Evolutionary conservation across 2,888 invertebrate species (phyloP), one percentile per base, ranked within the genome.

Genomic region (Nysson spinosus): DNA sequence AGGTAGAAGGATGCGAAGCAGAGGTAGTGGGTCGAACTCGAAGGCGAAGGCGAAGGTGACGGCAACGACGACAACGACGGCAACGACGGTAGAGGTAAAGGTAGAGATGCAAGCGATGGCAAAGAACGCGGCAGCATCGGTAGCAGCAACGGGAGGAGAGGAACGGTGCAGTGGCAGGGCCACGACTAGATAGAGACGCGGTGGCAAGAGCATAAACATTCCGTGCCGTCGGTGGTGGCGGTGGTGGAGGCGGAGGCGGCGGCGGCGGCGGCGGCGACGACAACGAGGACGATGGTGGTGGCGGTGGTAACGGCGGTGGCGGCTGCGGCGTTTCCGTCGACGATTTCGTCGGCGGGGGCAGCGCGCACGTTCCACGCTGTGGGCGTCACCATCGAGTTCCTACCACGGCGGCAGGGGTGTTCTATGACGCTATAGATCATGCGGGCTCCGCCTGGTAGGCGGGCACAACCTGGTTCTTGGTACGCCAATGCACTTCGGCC

Each of bases 401-500:
- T 75, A 75, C 72, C 75, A 66, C 44, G 35, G 52, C 64, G 74
- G 83, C 80, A 82, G 84, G 86, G 84, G 73, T 86, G 83, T 79
- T 85, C 83, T 86, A 86, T 78, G 85, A 86, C 85, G 86, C 86
- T 86, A 86, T 86, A 86, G 86, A 86, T 86, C 86, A 86, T 83
- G 72, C 73, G 77, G 69, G 75, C 86, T 81, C 86, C 86, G 83
- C 86, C 86, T 69, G 54, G 64, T 71, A 52, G 76, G 76, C 76
- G 76, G 77, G 66, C 64, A 64, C 71, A 67, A 56, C 62, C 62
- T 64, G 66, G 61, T 71, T 74, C 71, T 76, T 77, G 71, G 73
- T 73, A 69, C 71, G 71, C 62, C 72, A 46, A 58, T 74, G 62
- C 71, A 52, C 63, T 61, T 71, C 64, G 61, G n/a, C 50, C 74